Conservation (phyloP, 2,113 vertebrate genomes). For the Tautogolabrus adspersus region DNA sequence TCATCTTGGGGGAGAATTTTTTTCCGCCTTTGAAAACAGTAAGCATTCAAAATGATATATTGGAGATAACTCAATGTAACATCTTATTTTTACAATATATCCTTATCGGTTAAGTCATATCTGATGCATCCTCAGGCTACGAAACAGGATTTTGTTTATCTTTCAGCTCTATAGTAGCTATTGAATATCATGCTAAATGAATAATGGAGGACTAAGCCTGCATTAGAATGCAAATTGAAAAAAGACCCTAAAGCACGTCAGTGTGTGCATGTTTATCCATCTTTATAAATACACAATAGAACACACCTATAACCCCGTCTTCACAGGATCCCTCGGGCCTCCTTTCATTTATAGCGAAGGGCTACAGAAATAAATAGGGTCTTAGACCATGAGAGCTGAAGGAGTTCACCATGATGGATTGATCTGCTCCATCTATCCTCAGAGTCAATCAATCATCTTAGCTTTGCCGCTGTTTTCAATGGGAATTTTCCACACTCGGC, state of each 20-base stretch:
- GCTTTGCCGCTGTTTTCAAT: slow-evolving; percentile 69
- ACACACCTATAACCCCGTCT: slow-evolving; percentile 13
- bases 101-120: neutral
- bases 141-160: neutral
- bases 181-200: neutral
- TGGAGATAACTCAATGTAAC: too few species aligned
- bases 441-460: slow-evolving; percentile 79
- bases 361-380: slow-evolving; percentile 70
- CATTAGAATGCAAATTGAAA: slow-evolving; percentile 1
- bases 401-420: slow-evolving; percentile 76
- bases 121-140: neutral
- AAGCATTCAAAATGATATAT: too few species aligned
- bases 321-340: slow-evolving; percentile 26
- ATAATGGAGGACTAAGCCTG: neutral
- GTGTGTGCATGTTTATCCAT: slow-evolving; percentile 20
- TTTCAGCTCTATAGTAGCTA: neutral
- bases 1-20: too few species aligned
- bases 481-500: slow-evolving; percentile 57
- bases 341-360: slow-evolving; percentile 40
- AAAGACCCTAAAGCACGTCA: neutral
- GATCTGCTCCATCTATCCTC: slow-evolving; percentile 74
- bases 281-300: slow-evolving; percentile 26
- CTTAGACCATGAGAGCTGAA: slow-evolving; percentile 52
- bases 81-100: neutral
- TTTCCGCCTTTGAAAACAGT: too few species aligned